These are phyloP conservation scores for Clistopyga incitator DNA, from an alignment of 2,888 invertebrate species.

Conservation along the genomic window DNA sequence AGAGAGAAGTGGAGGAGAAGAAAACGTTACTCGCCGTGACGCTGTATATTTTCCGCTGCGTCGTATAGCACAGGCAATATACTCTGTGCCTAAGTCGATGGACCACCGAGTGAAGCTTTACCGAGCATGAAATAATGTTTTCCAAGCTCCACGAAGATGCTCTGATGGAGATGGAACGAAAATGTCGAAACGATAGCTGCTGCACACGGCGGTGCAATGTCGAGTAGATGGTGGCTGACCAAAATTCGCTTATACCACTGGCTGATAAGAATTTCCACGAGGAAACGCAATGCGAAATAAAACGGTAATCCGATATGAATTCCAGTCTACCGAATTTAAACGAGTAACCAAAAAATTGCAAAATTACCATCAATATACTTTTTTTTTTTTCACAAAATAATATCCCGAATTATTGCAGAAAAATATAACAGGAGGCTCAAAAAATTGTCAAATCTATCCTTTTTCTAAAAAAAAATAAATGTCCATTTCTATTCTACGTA, in stretches of 20 bases:
- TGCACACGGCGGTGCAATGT: conserved; percentile 16
- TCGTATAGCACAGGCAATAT: neutral
- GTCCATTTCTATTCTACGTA: no score
- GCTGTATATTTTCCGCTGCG: conserved; percentile 3
- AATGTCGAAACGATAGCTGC: conserved; percentile 31
- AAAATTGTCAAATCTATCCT: no score
- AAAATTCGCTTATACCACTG: conserved; percentile 39
- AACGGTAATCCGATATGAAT: neutral
- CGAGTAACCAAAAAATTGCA: no score
- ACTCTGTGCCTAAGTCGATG: conserved; percentile 11
- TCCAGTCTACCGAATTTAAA: neutral
- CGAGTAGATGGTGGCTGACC: conserved; percentile 28
- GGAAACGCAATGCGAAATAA: conserved; percentile 1
- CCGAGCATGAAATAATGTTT: conserved; percentile 44
- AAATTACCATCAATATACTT: no score
- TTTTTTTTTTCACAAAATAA: no score
- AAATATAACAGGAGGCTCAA: no score
- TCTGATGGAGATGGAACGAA: conserved; percentile 20
- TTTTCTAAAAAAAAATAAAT: no score
- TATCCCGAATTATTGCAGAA: no score
- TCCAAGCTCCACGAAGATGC: conserved; percentile 7
- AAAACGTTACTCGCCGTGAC: conserved; percentile 24
- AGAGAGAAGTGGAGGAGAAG: neutral
- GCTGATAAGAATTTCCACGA: neutral
- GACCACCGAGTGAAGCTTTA: conserved; percentile 35